Base-by-base conservation (phyloP, 2,113 vertebrate genomes). In the Thunnus maccoyii region DNA sequence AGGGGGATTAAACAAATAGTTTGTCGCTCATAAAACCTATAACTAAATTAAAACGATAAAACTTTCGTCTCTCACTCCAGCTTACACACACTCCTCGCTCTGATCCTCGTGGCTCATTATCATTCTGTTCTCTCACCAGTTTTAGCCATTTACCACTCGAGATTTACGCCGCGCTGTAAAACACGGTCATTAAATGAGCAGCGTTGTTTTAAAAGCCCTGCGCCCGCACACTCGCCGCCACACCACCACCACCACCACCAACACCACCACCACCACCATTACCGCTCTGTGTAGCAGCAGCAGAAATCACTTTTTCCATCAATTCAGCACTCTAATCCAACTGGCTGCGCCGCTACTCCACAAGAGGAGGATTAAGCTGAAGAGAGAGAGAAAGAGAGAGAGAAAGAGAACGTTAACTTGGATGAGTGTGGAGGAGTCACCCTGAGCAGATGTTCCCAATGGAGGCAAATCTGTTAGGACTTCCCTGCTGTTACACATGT, bases 241-340 rank as follows among this genome's bases (percentile, higher is more conserved):
- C 41, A 3, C 65, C 68, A 27, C 30, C 30, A 15, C 36, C 50
- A 3, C 52, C 41, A 2, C 65, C 68, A 27, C 30, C 30, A 15
- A 41, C 50, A 3, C n/a, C 9, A 54, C 60, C 72, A 18, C 55
- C 61, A 3, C 72, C 51, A 52, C 60, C 63, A 27, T 67, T 36
- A n/a, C 4, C 1, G 47, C 63, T 67, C 73, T 25, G 22, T 72
- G 84, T 2, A 65, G 78, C 30, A 52, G 78, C 30, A 52, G 75
- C 65, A 84, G 58, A 84, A 85, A 86, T 78, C 80, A 72, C 71
- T 87, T 85, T 89, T 91, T 89, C 91, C 88, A 76, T 32, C 75
- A 67, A 13, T 80, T 80, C 41, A 46, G 76, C 50, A 3, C 60
- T 64, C 68, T 55, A 55, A n/a, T 75, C 76, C 3, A 20, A 63